Percentiles rank a stretch among this genome's conserved stretches.
These are phyloP conservation scores for Mercenaria mercenaria DNA, from an alignment of 1,140 invertebrate species.

Conservation along the genomic window DNA sequence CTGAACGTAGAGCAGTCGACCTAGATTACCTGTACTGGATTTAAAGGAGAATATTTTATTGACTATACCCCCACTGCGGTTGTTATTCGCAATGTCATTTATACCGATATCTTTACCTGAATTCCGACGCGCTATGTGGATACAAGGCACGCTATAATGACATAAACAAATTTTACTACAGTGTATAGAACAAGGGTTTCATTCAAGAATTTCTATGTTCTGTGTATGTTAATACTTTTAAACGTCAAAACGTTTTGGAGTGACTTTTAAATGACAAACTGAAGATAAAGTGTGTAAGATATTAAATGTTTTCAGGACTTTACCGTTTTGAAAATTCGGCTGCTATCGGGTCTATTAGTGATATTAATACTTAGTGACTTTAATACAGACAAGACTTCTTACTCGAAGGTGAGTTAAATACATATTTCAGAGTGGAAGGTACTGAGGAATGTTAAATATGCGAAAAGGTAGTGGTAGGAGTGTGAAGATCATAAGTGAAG, in stretches of 20 bases:
- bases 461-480: neutral
- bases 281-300: neutral
- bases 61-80: conserved; percentile 12
- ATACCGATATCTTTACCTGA: conserved; percentile 34
- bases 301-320: neutral
- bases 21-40: conserved; percentile 3
- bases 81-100: conserved; percentile 27
- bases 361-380: neutral
- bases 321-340: neutral
- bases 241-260: neutral
- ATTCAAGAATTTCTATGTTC: conserved; percentile 24
- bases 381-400: neutral
- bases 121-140: conserved; percentile 36
- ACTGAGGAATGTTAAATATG: neutral
- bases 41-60: conserved; percentile 28
- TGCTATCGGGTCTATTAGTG: neutral
- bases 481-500: neutral
- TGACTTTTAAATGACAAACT: neutral
- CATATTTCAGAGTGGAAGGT: neutral
- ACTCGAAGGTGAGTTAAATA: conserved; percentile 2
- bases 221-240: neutral
- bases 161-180: conserved; percentile 28
- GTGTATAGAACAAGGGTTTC: neutral
- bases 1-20: neutral
- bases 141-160: conserved; percentile 33